These are phyloP conservation scores for Amiota minor DNA, from an alignment of 2,888 invertebrate species.

Conservation along the genomic window DNA sequence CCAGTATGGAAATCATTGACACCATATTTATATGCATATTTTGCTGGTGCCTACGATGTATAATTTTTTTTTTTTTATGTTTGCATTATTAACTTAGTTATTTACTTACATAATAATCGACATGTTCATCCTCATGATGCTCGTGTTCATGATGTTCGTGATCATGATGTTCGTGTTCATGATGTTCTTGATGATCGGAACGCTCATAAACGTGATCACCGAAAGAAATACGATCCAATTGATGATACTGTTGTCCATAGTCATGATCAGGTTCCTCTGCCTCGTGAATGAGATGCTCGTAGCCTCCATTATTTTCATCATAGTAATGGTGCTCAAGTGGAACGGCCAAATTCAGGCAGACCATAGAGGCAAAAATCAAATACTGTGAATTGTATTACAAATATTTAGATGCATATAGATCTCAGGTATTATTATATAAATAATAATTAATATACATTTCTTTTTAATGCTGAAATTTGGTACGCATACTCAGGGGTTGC, in stretches of 20 bases:
- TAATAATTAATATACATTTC: too few relatives aligned
- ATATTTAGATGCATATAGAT: neutral
- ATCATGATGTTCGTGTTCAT: slow-evolving; percentile 62
- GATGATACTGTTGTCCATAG: slow-evolving; percentile 66
- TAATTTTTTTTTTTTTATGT: slow-evolving; percentile 16
- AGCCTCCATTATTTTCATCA: slow-evolving; percentile 60
- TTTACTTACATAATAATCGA: slow-evolving; percentile 79
- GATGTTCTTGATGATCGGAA: slow-evolving; percentile 44
- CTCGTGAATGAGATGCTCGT: slow-evolving; percentile 65
- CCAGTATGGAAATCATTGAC: slow-evolving; percentile 76
- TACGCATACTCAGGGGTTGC: too few relatives aligned
- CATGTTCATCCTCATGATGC: slow-evolving; percentile 75
- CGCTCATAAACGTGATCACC: slow-evolving; percentile 64
- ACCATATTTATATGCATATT: slow-evolving; percentile 76
- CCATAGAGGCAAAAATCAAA: slow-evolving; percentile 71
- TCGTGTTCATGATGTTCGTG: slow-evolving; percentile 64
- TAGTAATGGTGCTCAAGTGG: slow-evolving; percentile 72
- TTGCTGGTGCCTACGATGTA: slow-evolving; percentile 77
- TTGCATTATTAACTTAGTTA: neutral
- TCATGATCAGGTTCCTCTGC: slow-evolving; percentile 57
- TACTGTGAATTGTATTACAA: slow-evolving; percentile 62
- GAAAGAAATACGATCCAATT: slow-evolving; percentile 67
- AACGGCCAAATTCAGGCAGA: slow-evolving; percentile 71
- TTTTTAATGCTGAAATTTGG: too few relatives aligned
- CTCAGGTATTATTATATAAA: too few relatives aligned